Evolutionary conservation across 1,140 invertebrate genomes (phyloP).

Genomic region (Vanessa tameamea): DNA sequence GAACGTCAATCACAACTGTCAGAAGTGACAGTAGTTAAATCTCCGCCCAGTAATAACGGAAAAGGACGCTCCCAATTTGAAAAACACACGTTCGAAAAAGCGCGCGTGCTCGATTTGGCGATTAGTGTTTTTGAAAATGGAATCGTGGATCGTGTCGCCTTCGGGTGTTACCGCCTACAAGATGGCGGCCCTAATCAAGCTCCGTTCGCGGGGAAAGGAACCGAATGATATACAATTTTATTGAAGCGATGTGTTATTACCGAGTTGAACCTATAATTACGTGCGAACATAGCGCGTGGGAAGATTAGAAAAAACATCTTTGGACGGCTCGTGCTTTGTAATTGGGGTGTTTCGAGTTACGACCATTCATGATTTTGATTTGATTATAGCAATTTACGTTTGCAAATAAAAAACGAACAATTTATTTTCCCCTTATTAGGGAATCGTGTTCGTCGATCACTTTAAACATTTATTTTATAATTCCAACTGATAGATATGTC

Average conservation of each 20-base stretch:
- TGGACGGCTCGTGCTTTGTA: constrained; percentile 74
- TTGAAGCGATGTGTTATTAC: constrained; percentile 79
- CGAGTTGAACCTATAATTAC: constrained; percentile 75
- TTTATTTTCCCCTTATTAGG: constrained; percentile 39
- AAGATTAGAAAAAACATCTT: constrained; percentile 76
- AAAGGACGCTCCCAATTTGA: constrained; percentile 74
- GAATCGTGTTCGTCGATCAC: constrained; percentile 1
- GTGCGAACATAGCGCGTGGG: constrained; percentile 73
- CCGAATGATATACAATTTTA: constrained; percentile 79
- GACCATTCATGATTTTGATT: constrained; percentile 63
- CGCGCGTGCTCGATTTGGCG: constrained; percentile 74
- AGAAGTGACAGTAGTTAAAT: constrained; percentile 77
- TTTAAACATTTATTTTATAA: constrained; percentile 1
- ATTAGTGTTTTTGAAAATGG: constrained; percentile 79
- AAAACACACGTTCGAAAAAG: constrained; percentile 72
- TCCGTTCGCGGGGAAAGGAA: constrained; percentile 67
- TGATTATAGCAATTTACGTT: constrained; percentile 60
- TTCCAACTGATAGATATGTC: background rate
- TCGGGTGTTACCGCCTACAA: constrained; percentile 74
- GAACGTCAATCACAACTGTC: constrained; percentile 77
- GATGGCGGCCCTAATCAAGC: constrained; percentile 76
- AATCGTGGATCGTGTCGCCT: constrained; percentile 76
- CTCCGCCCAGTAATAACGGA: constrained; percentile 67
- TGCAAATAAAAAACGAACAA: constrained; percentile 47
- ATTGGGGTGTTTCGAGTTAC: constrained; percentile 62